Evolutionary conservation across 1,140 invertebrate genomes (phyloP), one percentile per base, ranked within the genome.

Genomic region (Lysiphlebus fabarum): DNA sequence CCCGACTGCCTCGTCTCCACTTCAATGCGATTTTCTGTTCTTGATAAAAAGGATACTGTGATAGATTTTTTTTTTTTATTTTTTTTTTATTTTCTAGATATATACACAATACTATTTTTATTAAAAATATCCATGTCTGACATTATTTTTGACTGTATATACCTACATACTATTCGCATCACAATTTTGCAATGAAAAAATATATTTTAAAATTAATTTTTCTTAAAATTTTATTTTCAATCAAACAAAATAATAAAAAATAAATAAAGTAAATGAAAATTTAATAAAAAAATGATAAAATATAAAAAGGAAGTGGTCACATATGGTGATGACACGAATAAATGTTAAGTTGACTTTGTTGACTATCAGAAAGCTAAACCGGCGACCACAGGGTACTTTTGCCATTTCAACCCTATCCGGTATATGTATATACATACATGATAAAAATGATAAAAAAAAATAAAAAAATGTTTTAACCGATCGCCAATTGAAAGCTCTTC

Each of bases 1-100:
- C 72, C 70, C 67, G 70, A 76, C 68, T 62, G 67, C 70, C 70
- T 61, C 68, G 66, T 72, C 70, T 71, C 72, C 67, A 71, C 58
- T 66, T 67, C 69, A 37, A 12, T 10, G 7, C 11, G 69, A 71
- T 75, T 75, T 68, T 63, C 68, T 70, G 67, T 63, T 68, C 65
- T 60, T 62, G 60, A 58, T 62, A 54, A 54, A 64, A 64, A 61
- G 34, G 44, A 26, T 26, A 1, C 53, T 6, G 47, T 50, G 54
- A 53, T 42, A 56, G 12, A 17, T 45, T 58, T 44, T 48, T 48
- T 51, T 26, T 26, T 26, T 2, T 26, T 26, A 2, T 26, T 26
- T 26, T 26, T 26, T 1, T n/a, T n/a, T n/a, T n/a, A n/a, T n/a
- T n/a, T n/a, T n/a, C n/a, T n/a, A n/a, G n/a, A n/a, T n/a, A n/a